Conservation (phyloP, 2,888 invertebrate genomes). For the Rhagonycha lutea region DNA sequence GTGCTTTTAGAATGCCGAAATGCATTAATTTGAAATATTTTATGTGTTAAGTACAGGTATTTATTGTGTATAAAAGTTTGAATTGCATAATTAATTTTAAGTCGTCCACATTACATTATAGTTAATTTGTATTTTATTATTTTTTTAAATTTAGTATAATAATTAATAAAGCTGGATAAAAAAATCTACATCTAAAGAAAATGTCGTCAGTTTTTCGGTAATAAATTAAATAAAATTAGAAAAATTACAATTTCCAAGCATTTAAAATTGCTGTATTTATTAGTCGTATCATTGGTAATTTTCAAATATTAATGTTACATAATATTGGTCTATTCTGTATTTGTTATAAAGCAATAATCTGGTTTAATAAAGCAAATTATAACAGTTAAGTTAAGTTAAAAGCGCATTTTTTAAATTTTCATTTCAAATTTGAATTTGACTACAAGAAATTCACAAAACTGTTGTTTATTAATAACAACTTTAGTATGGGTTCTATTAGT, state of each 20-base stretch:
- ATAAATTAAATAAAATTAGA: no score
- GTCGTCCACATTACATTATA: not conserved
- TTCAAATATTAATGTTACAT: no score
- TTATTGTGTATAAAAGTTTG: not conserved
- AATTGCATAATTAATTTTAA: not conserved
- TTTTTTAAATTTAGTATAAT: not conserved
- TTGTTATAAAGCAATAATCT: no score
- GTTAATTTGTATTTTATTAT: not conserved
- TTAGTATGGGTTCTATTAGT: constrained; percentile 14
- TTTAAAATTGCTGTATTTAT: no score
- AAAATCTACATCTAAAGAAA: no score
- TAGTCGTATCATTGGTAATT: no score
- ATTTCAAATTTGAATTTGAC: not conserved
- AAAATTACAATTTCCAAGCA: no score
- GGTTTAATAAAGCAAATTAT: no score
- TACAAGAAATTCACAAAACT: constrained; percentile 8
- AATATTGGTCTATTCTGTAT: no score
- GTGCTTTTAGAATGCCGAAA: not conserved
- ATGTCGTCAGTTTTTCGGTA: no score
- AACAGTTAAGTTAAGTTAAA: no score
- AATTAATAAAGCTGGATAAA: not conserved
- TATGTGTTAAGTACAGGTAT: not conserved
- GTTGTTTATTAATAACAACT: constrained; percentile 12
- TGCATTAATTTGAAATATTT: not conserved
- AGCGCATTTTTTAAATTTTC: no score